Conservation (phyloP, 2,113 vertebrate genomes). For the Brachypteracias leptosomus region DNA sequence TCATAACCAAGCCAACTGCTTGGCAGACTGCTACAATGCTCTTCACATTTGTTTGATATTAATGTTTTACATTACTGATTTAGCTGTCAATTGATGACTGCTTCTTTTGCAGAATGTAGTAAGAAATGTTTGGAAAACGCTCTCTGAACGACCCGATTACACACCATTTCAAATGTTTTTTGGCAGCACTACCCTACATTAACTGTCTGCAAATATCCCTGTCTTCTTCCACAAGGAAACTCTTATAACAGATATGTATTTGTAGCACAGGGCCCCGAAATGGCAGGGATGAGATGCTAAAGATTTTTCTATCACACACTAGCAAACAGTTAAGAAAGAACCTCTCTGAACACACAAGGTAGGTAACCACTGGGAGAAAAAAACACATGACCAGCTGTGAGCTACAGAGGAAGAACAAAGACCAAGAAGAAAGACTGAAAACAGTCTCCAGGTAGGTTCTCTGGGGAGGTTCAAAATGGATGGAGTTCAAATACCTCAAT, state of each 20-base stretch:
- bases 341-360: background rate
- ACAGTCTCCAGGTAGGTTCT: background rate
- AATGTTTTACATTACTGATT: background rate
- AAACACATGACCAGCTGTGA: background rate
- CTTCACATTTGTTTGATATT: background rate
- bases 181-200: background rate
- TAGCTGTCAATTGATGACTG: background rate
- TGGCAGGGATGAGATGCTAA: background rate
- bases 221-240: background rate
- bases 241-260: background rate
- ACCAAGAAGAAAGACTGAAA: background rate
- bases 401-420: background rate
- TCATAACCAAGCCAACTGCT: background rate
- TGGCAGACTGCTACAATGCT: background rate
- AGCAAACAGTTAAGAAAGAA: background rate
- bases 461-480: background rate
- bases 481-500: no score
- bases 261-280: background rate
- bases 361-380: background rate
- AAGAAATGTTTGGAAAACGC: background rate
- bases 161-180: background rate
- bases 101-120: background rate
- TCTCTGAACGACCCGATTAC: background rate
- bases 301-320: background rate
- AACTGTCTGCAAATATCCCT: background rate